Evolutionary conservation across 1,140 invertebrate species (phyloP).

Genomic region (Drosophila sp.): DNA sequence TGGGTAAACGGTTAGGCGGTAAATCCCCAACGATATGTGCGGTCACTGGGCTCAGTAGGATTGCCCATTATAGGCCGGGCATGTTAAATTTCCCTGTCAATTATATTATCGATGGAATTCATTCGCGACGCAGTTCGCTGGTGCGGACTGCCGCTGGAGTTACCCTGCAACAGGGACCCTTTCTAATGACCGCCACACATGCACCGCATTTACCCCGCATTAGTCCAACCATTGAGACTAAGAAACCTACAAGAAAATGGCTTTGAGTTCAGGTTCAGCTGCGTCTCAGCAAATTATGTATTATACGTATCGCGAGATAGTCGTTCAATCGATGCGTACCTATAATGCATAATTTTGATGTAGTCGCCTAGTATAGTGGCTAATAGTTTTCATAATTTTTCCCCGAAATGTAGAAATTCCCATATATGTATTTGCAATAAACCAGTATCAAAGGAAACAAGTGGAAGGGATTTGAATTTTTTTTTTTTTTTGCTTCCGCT

Average conservation of each 20-base stretch:
- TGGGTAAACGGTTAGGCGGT: background rate
- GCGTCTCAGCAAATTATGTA: conserved; percentile 48
- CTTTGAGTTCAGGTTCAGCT: conserved; percentile 19
- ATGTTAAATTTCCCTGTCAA: conserved; percentile 33
- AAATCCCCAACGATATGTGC: background rate
- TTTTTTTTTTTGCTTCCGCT: conserved; percentile 41
- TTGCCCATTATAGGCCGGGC: conserved; percentile 54
- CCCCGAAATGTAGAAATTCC: conserved; percentile 28
- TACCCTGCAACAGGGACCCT: conserved; percentile 49
- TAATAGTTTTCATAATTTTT: conserved; percentile 31
- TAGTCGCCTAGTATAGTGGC: conserved; percentile 38
- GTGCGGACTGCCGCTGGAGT: conserved; percentile 64
- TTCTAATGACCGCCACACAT: conserved; percentile 1
- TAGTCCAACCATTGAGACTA: background rate
- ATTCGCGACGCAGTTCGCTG: conserved; percentile 36
- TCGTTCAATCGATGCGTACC: conserved; percentile 23
- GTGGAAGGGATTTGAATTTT: background rate
- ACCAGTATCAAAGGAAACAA: conserved; percentile 16
- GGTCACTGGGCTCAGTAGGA: conserved; percentile 28
- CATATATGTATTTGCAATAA: conserved; percentile 43
- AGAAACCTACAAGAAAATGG: conserved; percentile 18
- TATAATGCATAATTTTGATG: conserved; percentile 48
- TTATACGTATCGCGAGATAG: conserved; percentile 18
- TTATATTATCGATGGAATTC: conserved; percentile 32
- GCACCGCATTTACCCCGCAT: conserved; percentile 19